Evolutionary conservation across 1,140 invertebrate species (phyloP), one percentile per base, ranked within the genome.

Genomic region (Lordiphosa stackelbergi): DNA sequence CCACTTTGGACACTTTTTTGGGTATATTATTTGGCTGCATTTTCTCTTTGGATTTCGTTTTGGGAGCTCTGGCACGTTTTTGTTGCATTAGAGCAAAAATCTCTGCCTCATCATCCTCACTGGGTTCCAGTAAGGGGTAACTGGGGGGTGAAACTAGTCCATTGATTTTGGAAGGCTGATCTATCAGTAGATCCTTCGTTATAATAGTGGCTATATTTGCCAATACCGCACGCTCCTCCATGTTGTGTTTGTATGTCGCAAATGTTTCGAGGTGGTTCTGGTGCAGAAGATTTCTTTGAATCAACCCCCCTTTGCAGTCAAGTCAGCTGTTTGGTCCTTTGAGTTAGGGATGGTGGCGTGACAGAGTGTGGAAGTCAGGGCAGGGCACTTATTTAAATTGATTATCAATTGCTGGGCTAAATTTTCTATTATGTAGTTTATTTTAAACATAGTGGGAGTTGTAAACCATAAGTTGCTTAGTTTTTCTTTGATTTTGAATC

Each of bases 171-270:
- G 66, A 46, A 8, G 54, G 53, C 22, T 75, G 65, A 55, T 87
- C 85, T 12, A 85, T 66, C 9, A 86, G 66, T 35, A 87, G 9
- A 53, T 87, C 85, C 54, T 87, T 87, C 12, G 73, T 72, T 37
- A 87, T 68, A 46, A 87, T 87, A 24, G 84, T 73, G 3, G 85
- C 75, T n/a, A 87, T 86, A 55, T 87, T 87, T n/a, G 79, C 68
- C 46, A 87, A 57, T 7, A 87, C 52, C 12, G 78, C 84, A 12
- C 69, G 85, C 53, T 87, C 81, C 34, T 86, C 85, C 85, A 87
- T 87, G 37, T 46, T 46, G 28, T 31, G 28, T 10, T 13, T 43
- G 22, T 31, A 24, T 46, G 43, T 13, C 42, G 42, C n/a, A 8
- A 45, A 11, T 45, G 42, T 12, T 5, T 24, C 22, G 22, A 1